phyloP scores from a whole-genome alignment of 2,888 invertebrate species.

The Nezara viridula region DNA sequence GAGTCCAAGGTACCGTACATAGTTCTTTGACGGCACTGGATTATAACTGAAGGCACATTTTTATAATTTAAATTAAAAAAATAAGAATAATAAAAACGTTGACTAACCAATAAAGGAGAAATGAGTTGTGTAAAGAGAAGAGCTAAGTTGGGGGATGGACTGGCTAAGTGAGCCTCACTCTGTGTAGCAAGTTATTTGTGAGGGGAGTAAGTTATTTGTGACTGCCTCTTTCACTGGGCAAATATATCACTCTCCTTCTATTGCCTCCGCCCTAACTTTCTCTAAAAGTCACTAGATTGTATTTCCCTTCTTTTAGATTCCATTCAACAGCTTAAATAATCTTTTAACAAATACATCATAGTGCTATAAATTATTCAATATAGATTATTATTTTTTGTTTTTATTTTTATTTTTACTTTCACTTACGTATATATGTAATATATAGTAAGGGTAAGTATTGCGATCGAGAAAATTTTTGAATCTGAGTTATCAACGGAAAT shows the following conservation, averaged over 20 bases:
- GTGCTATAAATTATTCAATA: too few relatives aligned
- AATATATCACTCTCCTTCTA: slow-evolving; percentile 4
- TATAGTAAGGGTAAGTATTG: too few relatives aligned
- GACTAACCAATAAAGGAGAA: neutral
- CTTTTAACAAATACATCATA: neutral
- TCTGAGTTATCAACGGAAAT: too few relatives aligned
- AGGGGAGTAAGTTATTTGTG: slow-evolving; percentile 12
- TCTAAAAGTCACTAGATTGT: neutral
- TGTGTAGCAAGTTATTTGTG: neutral
- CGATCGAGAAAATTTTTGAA: too few relatives aligned
- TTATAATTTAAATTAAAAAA: too few relatives aligned
- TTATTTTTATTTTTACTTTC: too few relatives aligned
- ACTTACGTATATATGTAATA: too few relatives aligned
- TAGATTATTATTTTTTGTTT: too few relatives aligned
- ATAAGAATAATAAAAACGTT: too few relatives aligned
- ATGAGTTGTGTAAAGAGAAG: neutral
- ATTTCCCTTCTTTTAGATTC: neutral
- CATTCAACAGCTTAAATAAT: slow-evolving; percentile 6
- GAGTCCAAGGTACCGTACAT: too few relatives aligned
- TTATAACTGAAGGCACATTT: too few relatives aligned
- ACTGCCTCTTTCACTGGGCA: neutral
- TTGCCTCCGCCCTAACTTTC: neutral
- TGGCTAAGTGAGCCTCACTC: neutral
- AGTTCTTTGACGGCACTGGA: too few relatives aligned
- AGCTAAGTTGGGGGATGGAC: neutral